These are phyloP conservation scores for Drosophila ironensis DNA, from an alignment of 1,140 invertebrate genomes.

Conservation along the genomic window DNA sequence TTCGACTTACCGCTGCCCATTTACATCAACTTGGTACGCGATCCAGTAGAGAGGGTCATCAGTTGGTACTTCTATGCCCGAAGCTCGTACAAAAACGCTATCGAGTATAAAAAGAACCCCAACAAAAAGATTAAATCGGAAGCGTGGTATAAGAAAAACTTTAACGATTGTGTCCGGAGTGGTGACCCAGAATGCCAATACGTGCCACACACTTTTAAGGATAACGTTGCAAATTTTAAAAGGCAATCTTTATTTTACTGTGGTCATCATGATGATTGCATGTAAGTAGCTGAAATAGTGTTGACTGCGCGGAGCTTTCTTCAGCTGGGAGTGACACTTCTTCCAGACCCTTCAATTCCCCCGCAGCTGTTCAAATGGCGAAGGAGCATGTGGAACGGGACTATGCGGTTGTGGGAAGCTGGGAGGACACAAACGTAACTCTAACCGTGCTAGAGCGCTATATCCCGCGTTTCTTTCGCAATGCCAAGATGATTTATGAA, in stretches of 20 bases:
- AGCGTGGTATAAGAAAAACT: constrained; percentile 94
- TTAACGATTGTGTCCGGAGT: constrained; percentile 91
- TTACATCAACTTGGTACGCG: constrained; percentile 93
- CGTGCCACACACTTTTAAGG: constrained; percentile 89
- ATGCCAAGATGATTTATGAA: constrained; percentile 83
- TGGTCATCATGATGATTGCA: constrained; percentile 91
- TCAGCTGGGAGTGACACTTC: constrained; percentile 6
- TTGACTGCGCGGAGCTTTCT: neutral
- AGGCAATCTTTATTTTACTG: constrained; percentile 93
- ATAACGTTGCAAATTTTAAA: constrained; percentile 89
- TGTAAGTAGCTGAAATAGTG: constrained; percentile 84
- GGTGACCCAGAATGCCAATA: constrained; percentile 94
- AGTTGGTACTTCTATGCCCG: constrained; percentile 93
- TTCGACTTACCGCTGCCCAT: constrained; percentile 91
- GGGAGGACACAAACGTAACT: constrained; percentile 93
- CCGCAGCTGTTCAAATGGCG: constrained; percentile 91
- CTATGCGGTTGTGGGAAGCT: constrained; percentile 93
- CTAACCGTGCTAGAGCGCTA: constrained; percentile 92
- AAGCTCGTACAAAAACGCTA: constrained; percentile 94
- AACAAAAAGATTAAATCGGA: constrained; percentile 90
- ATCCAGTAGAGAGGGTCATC: constrained; percentile 94
- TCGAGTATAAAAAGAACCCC: constrained; percentile 91
- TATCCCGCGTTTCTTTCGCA: constrained; percentile 91
- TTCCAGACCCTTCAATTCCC: constrained; percentile 91
- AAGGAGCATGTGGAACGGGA: constrained; percentile 92